Evolutionary conservation across 2,888 invertebrate genomes (phyloP).

Genomic region (Cephonodes hylas): DNA sequence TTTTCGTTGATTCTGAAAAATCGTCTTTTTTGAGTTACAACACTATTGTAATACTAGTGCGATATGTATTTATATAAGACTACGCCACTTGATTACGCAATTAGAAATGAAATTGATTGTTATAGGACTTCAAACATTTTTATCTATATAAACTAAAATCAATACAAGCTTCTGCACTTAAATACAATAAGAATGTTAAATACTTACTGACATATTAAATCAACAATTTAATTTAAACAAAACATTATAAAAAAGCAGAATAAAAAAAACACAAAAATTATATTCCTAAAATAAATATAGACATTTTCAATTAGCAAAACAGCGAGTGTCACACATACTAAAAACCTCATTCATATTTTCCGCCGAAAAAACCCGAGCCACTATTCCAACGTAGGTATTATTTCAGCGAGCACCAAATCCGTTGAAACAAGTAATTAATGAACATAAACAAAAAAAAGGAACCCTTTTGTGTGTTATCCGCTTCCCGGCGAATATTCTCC

Average conservation of each 20-base stretch:
- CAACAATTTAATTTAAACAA: no score
- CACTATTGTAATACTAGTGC: no score
- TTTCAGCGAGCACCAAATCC: conserved; percentile 34
- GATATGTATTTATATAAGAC: no score
- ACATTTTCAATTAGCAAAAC: conserved; percentile 16
- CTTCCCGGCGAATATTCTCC: conserved; percentile 61
- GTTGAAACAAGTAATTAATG: conserved; percentile 65
- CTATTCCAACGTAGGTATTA: conserved; percentile 1
- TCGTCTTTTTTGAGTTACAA: no score
- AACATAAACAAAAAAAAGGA: conserved; percentile 55
- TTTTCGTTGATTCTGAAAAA: no score
- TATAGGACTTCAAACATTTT: no score
- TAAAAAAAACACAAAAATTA: conserved; percentile 15
- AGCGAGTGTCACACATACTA: conserved; percentile 19
- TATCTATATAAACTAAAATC: no score
- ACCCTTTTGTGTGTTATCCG: conserved; percentile 72
- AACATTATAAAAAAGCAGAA: not conserved
- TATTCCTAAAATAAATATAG: conserved; percentile 9
- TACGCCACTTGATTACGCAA: no score
- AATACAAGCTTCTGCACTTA: no score
- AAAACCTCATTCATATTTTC: conserved; percentile 10
- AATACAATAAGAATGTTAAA: no score
- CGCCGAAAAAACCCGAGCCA: conserved; percentile 20
- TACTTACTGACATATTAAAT: no score
- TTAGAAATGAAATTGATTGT: no score